These are phyloP conservation scores for Danio rerio DNA, from an alignment of 2,113 vertebrate genomes.

Conservation along the genomic window GRCz12tu NC_133187.1:34597001-34597500, in stretches of 20 bases:
- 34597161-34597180: too few species aligned
- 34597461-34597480: too few species aligned
- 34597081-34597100: not conserved
- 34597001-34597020: slow-evolving; percentile 42
- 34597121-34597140: not conserved
- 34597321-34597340: not conserved
- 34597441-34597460: too few species aligned
- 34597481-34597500: too few species aligned
- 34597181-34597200: too few species aligned
- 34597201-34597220: too few species aligned
- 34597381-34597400: too few species aligned
- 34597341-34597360: not conserved
- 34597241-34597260: not conserved
- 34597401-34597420: too few species aligned
- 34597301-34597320: not conserved
- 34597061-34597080: not conserved
- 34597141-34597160: not conserved
- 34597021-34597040: slow-evolving; percentile 19
- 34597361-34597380: too few species aligned
- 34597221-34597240: not conserved
- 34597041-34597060: slow-evolving; percentile 9
- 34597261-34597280: not conserved
- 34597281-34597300: not conserved
- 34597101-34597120: not conserved
- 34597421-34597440: too few species aligned